Evolutionary conservation across 2,113 vertebrate species (phyloP).

Genomic region (Phoxinus phoxinus): DNA sequence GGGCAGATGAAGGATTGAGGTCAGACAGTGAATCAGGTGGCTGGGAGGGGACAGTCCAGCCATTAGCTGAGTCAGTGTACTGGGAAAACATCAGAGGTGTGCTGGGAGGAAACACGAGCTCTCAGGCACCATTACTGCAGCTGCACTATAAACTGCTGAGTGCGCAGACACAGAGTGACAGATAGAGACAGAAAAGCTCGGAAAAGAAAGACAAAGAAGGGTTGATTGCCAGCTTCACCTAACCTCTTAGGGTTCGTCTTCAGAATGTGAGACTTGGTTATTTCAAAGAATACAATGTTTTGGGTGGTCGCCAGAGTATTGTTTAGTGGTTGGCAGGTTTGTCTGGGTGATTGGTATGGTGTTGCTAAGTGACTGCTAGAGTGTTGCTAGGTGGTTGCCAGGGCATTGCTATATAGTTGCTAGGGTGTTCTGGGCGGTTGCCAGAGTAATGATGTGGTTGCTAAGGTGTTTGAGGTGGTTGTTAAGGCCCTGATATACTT

Average conservation of each 20-base stretch:
- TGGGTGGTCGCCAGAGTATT: no score
- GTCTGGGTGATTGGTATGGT: no score
- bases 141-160: conserved; percentile 47
- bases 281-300: not conserved
- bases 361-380: no score
- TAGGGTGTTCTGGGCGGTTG: no score
- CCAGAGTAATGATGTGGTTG: no score
- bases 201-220: not conserved
- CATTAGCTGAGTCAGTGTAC: conserved; percentile 51
- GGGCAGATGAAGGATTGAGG: conserved; percentile 42
- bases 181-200: not conserved
- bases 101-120: conserved; percentile 27
- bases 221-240: not conserved
- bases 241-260: not conserved
- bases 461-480: no score
- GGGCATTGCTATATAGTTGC: no score
- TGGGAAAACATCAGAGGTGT: conserved; percentile 29
- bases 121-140: conserved; percentile 43
- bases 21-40: conserved; percentile 1
- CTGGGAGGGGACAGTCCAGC: not conserved
- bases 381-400: no score
- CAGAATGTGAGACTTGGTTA: not conserved
- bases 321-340: no score
- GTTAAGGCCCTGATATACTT: no score
- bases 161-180: conserved; percentile 1